phyloP scores from a whole-genome alignment of 2,113 vertebrate species.

The Rhodinocichla rosea region DNA sequence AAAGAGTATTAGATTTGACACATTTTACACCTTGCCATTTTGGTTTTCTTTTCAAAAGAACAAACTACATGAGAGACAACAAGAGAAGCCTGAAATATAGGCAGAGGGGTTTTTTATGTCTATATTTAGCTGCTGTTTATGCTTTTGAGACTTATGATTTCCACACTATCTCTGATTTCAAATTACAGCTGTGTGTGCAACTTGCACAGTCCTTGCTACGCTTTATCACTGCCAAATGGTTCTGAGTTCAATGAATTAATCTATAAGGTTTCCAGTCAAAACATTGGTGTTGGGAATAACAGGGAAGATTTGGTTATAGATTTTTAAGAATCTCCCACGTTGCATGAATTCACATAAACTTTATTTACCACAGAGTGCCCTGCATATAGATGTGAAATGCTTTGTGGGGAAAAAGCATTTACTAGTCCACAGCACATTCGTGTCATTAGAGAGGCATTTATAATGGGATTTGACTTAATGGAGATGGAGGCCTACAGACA shows the following conservation, averaged over 20 bases:
- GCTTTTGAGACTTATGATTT: not conserved
- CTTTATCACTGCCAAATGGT: not conserved
- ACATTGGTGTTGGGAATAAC: not conserved
- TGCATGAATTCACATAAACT: not conserved
- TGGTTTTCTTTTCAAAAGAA: not conserved
- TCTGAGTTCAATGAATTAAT: not conserved
- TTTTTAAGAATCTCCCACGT: not conserved
- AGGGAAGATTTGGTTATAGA: not conserved
- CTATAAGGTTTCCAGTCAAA: not conserved
- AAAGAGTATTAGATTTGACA: not conserved
- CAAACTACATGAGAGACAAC: not conserved
- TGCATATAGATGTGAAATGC: not conserved
- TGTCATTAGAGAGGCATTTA: slow-evolving; percentile 17
- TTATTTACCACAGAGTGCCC: not conserved
- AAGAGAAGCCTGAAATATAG: not conserved
- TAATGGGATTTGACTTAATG: slow-evolving; percentile 33
- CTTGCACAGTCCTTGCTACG: not conserved
- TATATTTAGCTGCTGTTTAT: not conserved
- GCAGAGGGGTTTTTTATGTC: not conserved
- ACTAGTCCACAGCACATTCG: not conserved
- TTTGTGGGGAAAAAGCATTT: not conserved
- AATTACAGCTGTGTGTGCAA: not conserved
- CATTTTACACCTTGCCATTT: not conserved
- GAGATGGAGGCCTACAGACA: not conserved
- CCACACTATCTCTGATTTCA: not conserved